Evolutionary conservation across 2,888 invertebrate genomes (phyloP), one percentile per base, ranked within the genome.

Genomic region (Drosophila robusta): DNA sequence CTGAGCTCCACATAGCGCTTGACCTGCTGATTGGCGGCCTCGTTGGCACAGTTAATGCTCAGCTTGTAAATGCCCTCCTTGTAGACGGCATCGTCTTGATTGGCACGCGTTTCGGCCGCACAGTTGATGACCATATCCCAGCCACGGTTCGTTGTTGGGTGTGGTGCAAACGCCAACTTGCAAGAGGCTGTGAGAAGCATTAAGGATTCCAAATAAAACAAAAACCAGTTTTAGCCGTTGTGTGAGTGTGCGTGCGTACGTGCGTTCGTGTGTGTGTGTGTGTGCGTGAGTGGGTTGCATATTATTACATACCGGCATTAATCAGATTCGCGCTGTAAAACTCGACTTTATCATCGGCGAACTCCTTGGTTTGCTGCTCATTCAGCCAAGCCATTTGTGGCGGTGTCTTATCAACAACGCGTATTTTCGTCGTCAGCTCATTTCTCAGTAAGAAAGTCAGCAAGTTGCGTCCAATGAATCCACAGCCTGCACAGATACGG

Each of bases 321-420:
- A 98, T 98, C 72, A 98, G 94, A 93, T 98, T 98, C 56, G 97
- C 97, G 93, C 98, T 98, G 92, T 95, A 95, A 92, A 98, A 98
- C 91, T 97, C 96, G 9, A 98, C 95, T 90, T 95, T 93, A 70
- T 95, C 94, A 92, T 95, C 94, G 64, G 95, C 94, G 92, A 98
- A 97, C 46, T 94, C 93, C 84, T 94, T 94, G 77, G 94, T 93
- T 89, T 98, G 98, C 67, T 93, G 92, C 2, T 94, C 92, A 92
- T 97, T 97, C 36, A 98, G 93, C 96, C 98, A 98, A 2, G 98
- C 98, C 87, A 97, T 95, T 92, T 97, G 97, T 1, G 98, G 98
- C 51, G 98, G 98, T 32, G 98, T 97, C 88, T 98, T 98, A 93
- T 98, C 98, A 63, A 97, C 97, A 49, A 97, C 95, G 78, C 96